Conservation (phyloP, 2,888 invertebrate genomes). For the Thera obeliscata region DNA sequence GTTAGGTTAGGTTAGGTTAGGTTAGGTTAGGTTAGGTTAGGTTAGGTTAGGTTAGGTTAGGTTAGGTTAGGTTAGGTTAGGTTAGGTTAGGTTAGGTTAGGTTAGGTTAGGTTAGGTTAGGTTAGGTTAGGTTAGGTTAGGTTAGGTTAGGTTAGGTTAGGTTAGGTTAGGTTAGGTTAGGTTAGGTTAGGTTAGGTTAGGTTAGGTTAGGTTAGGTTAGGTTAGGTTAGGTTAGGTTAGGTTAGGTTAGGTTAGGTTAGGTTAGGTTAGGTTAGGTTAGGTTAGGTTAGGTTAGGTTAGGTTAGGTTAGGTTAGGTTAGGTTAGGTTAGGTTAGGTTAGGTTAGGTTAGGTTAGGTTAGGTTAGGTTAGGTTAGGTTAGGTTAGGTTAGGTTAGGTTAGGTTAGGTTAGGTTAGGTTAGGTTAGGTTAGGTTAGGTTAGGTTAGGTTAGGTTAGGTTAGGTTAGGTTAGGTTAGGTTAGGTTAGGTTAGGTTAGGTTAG, state of each 20-base stretch:
- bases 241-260: slow-evolving; percentile 39
- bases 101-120: slow-evolving; percentile 30
- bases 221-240: slow-evolving; percentile 44
- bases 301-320: slow-evolving; percentile 44
- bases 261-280: slow-evolving; percentile 39
- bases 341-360: too few relatives aligned
- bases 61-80: slow-evolving; percentile 41
- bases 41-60: slow-evolving; percentile 45
- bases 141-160: slow-evolving; percentile 32
- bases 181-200: slow-evolving; percentile 8
- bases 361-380: too few relatives aligned
- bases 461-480: too few relatives aligned
- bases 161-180: slow-evolving; percentile 38
- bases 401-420: too few relatives aligned
- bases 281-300: slow-evolving; percentile 38
- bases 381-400: too few relatives aligned
- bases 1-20: slow-evolving; percentile 40
- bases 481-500: too few relatives aligned
- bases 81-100: slow-evolving; percentile 44
- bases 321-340: slow-evolving; percentile 11
- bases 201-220: slow-evolving; percentile 43
- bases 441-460: too few relatives aligned
- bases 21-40: slow-evolving; percentile 44
- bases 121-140: slow-evolving; percentile 20
- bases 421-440: too few relatives aligned